These are phyloP conservation scores for Cryptocheilus praepositus DNA, from an alignment of 2,888 invertebrate genomes.

Conservation along the genomic window DNA sequence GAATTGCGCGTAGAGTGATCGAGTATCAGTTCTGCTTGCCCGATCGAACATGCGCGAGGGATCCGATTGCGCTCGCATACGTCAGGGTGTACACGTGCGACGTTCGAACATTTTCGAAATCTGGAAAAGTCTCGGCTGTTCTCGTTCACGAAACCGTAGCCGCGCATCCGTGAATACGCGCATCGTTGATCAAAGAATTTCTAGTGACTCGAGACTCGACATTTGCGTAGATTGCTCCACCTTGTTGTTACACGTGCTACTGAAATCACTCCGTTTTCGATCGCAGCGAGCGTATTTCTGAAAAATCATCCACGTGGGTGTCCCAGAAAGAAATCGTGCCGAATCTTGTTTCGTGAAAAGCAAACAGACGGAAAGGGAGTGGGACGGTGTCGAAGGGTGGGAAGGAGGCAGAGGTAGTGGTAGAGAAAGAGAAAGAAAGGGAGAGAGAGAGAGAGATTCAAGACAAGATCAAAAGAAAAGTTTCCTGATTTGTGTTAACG, in stretches of 20 bases:
- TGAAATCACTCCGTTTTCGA: too few relatives aligned
- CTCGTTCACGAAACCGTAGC: too few relatives aligned
- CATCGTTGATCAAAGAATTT: too few relatives aligned
- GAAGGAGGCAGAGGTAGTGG: slow-evolving; percentile 8
- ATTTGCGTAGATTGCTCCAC: too few relatives aligned
- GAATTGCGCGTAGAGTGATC: neutral
- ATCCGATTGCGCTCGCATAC: neutral
- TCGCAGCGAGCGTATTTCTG: too few relatives aligned
- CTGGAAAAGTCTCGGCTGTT: neutral
- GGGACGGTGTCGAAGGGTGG: slow-evolving; percentile 4
- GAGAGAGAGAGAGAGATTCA: neutral
- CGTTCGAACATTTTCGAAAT: neutral
- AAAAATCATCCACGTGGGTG: too few relatives aligned
- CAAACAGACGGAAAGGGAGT: neutral
- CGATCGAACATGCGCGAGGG: too few relatives aligned
- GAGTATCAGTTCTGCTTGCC: too few relatives aligned
- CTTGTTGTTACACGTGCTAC: too few relatives aligned
- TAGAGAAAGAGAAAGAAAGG: neutral
- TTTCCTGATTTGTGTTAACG: slow-evolving; percentile 5
- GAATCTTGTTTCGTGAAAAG: neutral
- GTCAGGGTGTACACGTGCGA: neutral
- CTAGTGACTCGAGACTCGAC: too few relatives aligned
- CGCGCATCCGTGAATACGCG: too few relatives aligned
- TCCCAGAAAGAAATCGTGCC: too few relatives aligned
- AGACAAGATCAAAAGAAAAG: neutral